Evolutionary conservation across 2,797 vertebrate genomes (phyloP).

Genomic region (Lates japonicus): DNA sequence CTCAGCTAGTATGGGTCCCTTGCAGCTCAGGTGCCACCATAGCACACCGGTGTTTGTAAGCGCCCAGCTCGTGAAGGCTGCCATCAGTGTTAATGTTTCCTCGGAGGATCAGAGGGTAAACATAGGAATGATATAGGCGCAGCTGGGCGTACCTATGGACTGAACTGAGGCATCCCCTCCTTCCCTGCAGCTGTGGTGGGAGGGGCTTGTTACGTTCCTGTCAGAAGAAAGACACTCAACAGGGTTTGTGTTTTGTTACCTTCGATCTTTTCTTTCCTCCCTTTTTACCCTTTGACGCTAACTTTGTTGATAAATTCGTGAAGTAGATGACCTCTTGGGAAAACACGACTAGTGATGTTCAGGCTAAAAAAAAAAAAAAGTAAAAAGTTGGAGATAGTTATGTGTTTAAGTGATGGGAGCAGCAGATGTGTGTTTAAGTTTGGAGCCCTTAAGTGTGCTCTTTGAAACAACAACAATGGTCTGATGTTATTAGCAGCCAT

Average conservation of each 20-base stretch:
- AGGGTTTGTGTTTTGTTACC: slow-evolving; percentile 76
- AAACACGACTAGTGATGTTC: slow-evolving; percentile 56
- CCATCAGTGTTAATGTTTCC: slow-evolving; percentile 79
- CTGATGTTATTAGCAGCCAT: slow-evolving; percentile 24
- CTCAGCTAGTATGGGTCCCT: slow-evolving; percentile 78
- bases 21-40: slow-evolving; percentile 79
- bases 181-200: slow-evolving; percentile 71
- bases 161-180: slow-evolving; percentile 47
- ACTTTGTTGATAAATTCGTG: slow-evolving; percentile 47
- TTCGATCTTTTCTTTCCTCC: slow-evolving; percentile 36
- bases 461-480: slow-evolving; percentile 30
- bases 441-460: slow-evolving; percentile 33
- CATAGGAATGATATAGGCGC: slow-evolving; percentile 70
- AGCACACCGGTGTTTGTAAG: slow-evolving; percentile 81
- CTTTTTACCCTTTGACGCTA: slow-evolving; percentile 65
- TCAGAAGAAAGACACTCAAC: slow-evolving; percentile 79
- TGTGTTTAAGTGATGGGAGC: slow-evolving; percentile 34
- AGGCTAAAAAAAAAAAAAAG: slow-evolving; percentile 7
- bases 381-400: slow-evolving; percentile 35
- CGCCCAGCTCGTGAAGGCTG: slow-evolving; percentile 73
- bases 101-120: slow-evolving; percentile 73
- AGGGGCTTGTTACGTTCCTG: slow-evolving; percentile 56
- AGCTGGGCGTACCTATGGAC: slow-evolving; percentile 77
- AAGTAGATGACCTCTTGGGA: slow-evolving; percentile 72
- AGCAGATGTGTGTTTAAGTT: slow-evolving; percentile 53